Evolutionary conservation across 2,113 vertebrate genomes (phyloP), one percentile per base, ranked within the genome.

Genomic region (Megaleporinus macrocephalus): DNA sequence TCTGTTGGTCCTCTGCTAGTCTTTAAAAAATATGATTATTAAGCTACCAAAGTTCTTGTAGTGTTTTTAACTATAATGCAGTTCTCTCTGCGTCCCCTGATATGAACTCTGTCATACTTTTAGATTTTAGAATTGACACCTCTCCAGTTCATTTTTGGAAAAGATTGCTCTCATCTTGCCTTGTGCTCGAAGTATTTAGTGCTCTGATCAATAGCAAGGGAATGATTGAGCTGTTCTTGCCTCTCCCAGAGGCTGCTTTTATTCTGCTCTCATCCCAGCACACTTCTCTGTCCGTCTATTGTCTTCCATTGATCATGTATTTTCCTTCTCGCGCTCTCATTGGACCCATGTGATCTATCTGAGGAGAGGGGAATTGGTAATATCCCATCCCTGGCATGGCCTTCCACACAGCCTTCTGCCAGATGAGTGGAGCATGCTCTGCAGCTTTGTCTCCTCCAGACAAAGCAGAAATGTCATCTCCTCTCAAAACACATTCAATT

Each of bases 231-330:
- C 11, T 29, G 63, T 75, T 85, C 61, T 15, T 73, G 41, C 10
- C 41, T 51, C 24, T 53, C 16, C 36, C 68, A 78, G 3, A 27
- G 55, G 5, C 72, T 78, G 79, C 65, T 62, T n/a, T 84, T 79
- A 53, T 84, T 84, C 41, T 71, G 10, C 57, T 71, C 18, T 26
- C 44, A 29, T 47, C 80, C 74, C 74, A 80, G 63, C 57, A 53
- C 76, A 66, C 82, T 80, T 74, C 0, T 41, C 75, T 47, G 27
- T 30, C 75, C 76, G n/a, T 72, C 84, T 87, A 76, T 83, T 86
- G 27, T 30, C 91, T 30, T 87, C 83, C 79, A 91, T 92, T 87
- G 90, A 92, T 89, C 82, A 55, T 26, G 55, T 26, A 30, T 83
- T 47, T 85, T 62, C 55, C 69, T 82, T 76, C 30, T 20, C 78